A percentile compares a stretch with the other conserved stretches of the same genome.
Evolutionary conservation across 2,888 invertebrate genomes (phyloP).

Genomic region (Stenichneumon culpator): DNA sequence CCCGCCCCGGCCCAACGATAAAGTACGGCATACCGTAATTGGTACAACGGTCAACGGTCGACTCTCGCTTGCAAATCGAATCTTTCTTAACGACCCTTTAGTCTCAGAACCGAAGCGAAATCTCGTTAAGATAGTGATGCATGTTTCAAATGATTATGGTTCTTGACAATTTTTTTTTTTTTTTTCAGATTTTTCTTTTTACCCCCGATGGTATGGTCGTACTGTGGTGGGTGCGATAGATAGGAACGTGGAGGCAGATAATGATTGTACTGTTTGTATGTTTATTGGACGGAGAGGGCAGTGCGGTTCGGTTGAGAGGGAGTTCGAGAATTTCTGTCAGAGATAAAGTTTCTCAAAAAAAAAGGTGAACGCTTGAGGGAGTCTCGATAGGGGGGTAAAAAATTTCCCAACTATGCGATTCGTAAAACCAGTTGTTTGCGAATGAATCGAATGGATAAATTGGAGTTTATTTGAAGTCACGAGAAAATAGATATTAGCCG

Average conservation of each 20-base stretch:
- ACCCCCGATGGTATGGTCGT: not conserved
- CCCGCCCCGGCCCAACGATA: slow-evolving; percentile 18
- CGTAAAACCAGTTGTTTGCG: not conserved
- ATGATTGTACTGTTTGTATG: not conserved
- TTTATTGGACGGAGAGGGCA: not conserved
- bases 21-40: slow-evolving; percentile 17
- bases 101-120: slow-evolving; percentile 47
- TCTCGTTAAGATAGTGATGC: slow-evolving; percentile 62
- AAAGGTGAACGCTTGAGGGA: not conserved
- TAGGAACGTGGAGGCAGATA: not conserved
- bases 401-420: not conserved
- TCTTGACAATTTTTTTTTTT: slow-evolving; percentile 15
- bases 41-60: slow-evolving; percentile 27
- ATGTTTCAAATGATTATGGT: slow-evolving; percentile 62
- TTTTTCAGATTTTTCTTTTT: not conserved
- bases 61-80: slow-evolving; percentile 61
- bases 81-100: slow-evolving; percentile 61
- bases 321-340: not conserved
- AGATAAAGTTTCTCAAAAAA: not conserved
- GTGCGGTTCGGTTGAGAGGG: not conserved
- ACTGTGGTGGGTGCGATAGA: not conserved
- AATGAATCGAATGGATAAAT: not conserved
- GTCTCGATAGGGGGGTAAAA: no score
- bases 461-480: not conserved
- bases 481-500: not conserved